Evolutionary conservation across 1,140 invertebrate species (phyloP).

Genomic region (Drosophila kurseongensis): DNA sequence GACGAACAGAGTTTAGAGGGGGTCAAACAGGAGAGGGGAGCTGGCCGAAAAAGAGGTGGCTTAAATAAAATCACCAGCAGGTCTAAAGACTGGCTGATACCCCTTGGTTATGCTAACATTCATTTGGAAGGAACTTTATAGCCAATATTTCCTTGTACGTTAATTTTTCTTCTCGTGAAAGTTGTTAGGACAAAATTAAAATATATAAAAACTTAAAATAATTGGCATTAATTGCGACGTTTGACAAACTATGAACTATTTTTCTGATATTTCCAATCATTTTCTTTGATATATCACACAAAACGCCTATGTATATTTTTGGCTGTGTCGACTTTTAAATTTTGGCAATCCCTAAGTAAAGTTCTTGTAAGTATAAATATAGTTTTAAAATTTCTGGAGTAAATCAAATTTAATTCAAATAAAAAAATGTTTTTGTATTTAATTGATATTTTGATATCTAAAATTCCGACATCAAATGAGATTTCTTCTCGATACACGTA

Average conservation of each 20-base stretch:
- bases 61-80: neutral
- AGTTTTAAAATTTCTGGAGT: no score
- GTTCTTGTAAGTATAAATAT: neutral
- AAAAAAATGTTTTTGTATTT: neutral
- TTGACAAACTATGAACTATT: neutral
- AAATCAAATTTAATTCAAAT: no score
- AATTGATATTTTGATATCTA: neutral
- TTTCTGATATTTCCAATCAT: no score
- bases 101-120: neutral
- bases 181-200: neutral
- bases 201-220: neutral
- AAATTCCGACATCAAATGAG: neutral
- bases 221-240: neutral
- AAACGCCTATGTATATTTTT: neutral
- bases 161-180: neutral
- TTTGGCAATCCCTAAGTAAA: neutral
- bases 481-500: neutral
- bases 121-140: neutral
- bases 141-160: neutral
- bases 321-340: neutral
- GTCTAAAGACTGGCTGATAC: neutral
- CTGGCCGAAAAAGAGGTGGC: neutral
- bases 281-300: neutral
- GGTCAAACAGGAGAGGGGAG: neutral
- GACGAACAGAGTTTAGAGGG: slow-evolving; percentile 5